Base-by-base conservation (phyloP, 2,888 invertebrate species). In the Deilephila elpenor region DNA sequence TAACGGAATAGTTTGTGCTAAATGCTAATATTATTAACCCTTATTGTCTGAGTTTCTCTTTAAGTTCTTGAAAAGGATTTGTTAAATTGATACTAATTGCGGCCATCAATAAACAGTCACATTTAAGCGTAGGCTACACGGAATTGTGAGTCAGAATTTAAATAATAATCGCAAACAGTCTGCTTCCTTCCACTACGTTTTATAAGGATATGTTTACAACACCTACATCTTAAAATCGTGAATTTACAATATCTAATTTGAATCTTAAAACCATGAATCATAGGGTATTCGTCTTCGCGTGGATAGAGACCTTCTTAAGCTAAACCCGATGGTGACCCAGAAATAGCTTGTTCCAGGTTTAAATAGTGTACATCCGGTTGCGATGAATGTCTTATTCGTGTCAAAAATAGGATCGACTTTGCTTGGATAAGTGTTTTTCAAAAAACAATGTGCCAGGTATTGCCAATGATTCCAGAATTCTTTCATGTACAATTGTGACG, bases 181-280 rank as follows among this genome's bases (percentile, higher is more conserved):
- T 19, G 20, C 51, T 67, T 67, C 67, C 51, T 67, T 67, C 64
- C 64, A 67, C 44, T 67, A 14, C 25, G 37, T 44, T 67, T 67
- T 25, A 67, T 67, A 67, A 67, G 67, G 67, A 67, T 51, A 67
- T 67, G 20, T 67, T 32, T 34, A n/a, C 19, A 8, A 67, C 67
- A 51, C 44, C 67, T 19, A 67, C 51, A 51, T 25, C 14, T 51
- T 51, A 20, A 67, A 51, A 64, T 59, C 3, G 3, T 29, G 25
- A 25, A 25, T 60, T 60, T 4, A 25, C 11, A 11, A 11, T 14
- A 1, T 44, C 14, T 44, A 44, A 44, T 44, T 44, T 44, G 44
- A 1, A 14, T 44, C 44, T 14, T 44, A 44, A 44, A 14, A 44
- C 44, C 44, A 44, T 44, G 44, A 44, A 44, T 44, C 44, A 44